Evolutionary conservation across 2,888 invertebrate species (phyloP).

Genomic region (Drosophila tanythrix): DNA sequence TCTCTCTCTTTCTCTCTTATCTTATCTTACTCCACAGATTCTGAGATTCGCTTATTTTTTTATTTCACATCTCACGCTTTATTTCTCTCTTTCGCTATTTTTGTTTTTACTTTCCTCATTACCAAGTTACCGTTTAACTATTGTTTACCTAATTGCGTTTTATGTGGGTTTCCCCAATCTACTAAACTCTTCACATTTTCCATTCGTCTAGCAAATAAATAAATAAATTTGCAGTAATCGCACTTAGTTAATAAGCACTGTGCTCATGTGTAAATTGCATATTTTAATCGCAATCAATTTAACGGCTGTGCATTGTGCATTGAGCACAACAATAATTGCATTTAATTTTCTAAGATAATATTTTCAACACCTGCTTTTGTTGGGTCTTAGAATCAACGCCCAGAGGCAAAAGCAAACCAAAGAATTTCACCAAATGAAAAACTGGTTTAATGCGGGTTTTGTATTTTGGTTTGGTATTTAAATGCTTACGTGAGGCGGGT

Average conservation of each 20-base stretch:
- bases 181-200: not conserved
- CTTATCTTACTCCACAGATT: not conserved
- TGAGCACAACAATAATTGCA: constrained; percentile 61
- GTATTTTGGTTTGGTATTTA: constrained; percentile 44
- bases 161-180: not conserved
- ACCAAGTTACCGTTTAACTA: not conserved
- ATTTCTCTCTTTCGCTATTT: not conserved
- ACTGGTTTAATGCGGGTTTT: constrained; percentile 53
- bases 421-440: constrained; percentile 70
- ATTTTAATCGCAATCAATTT: constrained; percentile 54
- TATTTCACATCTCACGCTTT: not conserved
- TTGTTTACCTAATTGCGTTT: not conserved
- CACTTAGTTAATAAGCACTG: constrained; percentile 15
- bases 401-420: constrained; percentile 1
- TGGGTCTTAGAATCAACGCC: constrained; percentile 40
- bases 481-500: constrained; percentile 66
- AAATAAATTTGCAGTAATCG: not conserved
- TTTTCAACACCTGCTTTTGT: constrained; percentile 57
- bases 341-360: constrained; percentile 50
- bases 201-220: not conserved
- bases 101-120: not conserved
- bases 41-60: not conserved
- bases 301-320: constrained; percentile 47
- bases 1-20: not conserved
- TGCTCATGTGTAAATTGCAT: constrained; percentile 16